Evolutionary conservation across 2,888 invertebrate species (phyloP).

Genomic region (Eupsilia transversa): DNA sequence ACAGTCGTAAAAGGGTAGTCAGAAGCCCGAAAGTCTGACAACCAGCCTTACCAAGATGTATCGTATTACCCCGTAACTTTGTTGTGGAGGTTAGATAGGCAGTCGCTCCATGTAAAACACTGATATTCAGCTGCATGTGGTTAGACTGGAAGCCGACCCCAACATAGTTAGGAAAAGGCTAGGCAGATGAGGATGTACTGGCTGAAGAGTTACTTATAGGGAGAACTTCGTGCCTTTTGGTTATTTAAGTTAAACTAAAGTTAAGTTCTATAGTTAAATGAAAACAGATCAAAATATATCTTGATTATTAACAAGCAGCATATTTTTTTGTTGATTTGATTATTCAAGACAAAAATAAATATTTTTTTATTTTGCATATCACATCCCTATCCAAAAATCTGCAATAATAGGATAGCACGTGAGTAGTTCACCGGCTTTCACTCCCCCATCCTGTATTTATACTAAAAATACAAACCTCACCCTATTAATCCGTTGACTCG

Average conservation of each 20-base stretch:
- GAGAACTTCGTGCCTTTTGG: background rate
- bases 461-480: constrained; percentile 41
- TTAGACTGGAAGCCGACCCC: too few relatives aligned
- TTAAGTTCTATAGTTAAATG: background rate
- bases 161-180: too few relatives aligned
- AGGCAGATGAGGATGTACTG: too few relatives aligned
- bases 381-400: constrained; percentile 10
- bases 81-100: background rate
- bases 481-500: constrained; percentile 35
- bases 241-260: background rate
- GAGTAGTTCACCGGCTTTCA: constrained; percentile 4
- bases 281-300: background rate
- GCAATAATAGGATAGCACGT: constrained; percentile 29
- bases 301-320: background rate
- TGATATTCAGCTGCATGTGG: too few relatives aligned
- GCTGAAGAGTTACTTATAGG: background rate
- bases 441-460: constrained; percentile 23
- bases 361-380: background rate
- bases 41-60: background rate
- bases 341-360: background rate
- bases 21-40: background rate
- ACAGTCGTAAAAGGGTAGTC: too few relatives aligned
- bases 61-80: background rate
- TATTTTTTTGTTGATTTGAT: background rate
- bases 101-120: too few relatives aligned